These are phyloP conservation scores for Isurus oxyrinchus DNA, from an alignment of 2,113 vertebrate genomes.

Conservation along the genomic window DNA sequence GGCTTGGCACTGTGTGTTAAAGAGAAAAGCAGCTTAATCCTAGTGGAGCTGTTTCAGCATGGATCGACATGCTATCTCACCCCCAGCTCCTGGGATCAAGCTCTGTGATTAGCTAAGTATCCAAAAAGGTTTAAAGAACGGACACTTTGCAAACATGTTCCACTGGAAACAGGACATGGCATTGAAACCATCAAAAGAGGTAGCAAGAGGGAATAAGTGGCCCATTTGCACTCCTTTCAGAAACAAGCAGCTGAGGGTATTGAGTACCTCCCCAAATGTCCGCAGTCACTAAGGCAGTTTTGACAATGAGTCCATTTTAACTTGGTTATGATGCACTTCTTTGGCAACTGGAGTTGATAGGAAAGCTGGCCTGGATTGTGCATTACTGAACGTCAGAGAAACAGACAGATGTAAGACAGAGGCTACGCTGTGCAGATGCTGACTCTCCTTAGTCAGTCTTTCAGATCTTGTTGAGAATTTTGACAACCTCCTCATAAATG, in stretches of 20 bases:
- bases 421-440: background rate
- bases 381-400: no score
- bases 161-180: background rate
- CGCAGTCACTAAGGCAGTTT: background rate
- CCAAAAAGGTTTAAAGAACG: background rate
- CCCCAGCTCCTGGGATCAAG: background rate
- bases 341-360: background rate
- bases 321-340: background rate
- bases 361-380: background rate
- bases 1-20: background rate
- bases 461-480: conserved; percentile 60
- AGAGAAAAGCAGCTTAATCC: background rate
- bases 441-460: conserved; percentile 53
- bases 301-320: background rate
- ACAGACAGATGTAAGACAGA: background rate
- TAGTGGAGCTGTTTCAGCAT: background rate
- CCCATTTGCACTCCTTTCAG: background rate
- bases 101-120: background rate
- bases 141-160: background rate
- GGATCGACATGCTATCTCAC: background rate
- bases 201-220: background rate
- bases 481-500: conserved; percentile 63
- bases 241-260: background rate
- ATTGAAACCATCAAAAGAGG: background rate
- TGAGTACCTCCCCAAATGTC: background rate